Evolutionary conservation across 2,888 invertebrate genomes (phyloP), one percentile per base, ranked within the genome.

Genomic region (Xestia rhomboidea): DNA sequence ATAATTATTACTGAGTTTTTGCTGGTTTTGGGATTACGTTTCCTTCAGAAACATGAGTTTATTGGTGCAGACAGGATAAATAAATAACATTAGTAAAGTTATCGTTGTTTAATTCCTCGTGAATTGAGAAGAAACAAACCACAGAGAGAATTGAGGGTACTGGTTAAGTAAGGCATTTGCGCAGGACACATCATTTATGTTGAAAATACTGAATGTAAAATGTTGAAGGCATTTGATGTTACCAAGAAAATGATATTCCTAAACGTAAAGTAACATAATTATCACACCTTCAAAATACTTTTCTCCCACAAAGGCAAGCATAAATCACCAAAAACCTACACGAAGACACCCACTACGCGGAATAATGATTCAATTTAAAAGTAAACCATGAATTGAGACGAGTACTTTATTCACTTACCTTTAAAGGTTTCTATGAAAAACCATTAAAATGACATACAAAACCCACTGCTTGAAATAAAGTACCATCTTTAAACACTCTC

Each of bases 351-450:
- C 18, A 30, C 27, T 81, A 66, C 68, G 24, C 6, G 21, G 74
- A 74, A 83, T 68, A 38, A 34, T 21, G 15, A 60, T 76, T 70
- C 24, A 57, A 78, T 78, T 21, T 41, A n/a, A 60, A 67, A 46
- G 15, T 49, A 27, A 76, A 41, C 21, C 27, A 82, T 57, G 0
- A 74, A 79, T 75, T 70, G 49, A 78, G 60, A 68, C 67, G 66
- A n/a, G n/a, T 62, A 46, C 46, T 18, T 64, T 34, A 54, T 67
- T 79, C 64, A 76, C 57, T 38, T 63, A 57, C 46, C 15, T 67
- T 30, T 21, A 30, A 34, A 57, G 7, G 57, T 57, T 83, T 83
- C 68, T 76, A 66, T 86, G 79, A 73, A 84, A 3, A n/a, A 18
- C 62, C 57, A 71, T 71, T 60, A 64, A 73, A 73, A 54, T 41